A percentile compares a stretch with the other conserved stretches of the same genome.
Conservation (phyloP, 2,888 invertebrate species). For the Tetheella fluctuosa region DNA sequence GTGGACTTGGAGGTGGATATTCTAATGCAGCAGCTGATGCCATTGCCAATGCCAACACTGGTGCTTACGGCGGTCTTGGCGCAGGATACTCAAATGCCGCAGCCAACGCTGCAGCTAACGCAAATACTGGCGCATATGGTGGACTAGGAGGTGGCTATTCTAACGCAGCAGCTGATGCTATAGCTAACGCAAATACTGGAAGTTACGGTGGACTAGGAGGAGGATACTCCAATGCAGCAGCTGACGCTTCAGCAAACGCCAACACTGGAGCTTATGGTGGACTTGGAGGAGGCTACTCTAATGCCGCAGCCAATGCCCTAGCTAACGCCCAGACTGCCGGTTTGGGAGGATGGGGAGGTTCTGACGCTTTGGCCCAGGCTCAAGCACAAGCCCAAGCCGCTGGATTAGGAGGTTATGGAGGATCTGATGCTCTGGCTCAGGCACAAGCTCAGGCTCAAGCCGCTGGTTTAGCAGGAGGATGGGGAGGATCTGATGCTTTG, state of each 20-base stretch:
- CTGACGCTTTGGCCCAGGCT: slow-evolving; percentile 19
- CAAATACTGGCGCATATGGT: slow-evolving; percentile 8
- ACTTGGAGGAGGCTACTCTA: slow-evolving; percentile 21
- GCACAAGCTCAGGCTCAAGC: not conserved
- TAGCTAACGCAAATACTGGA: slow-evolving; percentile 18
- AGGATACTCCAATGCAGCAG: slow-evolving; percentile 19
- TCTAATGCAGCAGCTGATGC: slow-evolving; percentile 21
- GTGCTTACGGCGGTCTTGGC: slow-evolving; percentile 9
- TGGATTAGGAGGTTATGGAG: slow-evolving; percentile 18
- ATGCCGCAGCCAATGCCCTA: slow-evolving; percentile 16
- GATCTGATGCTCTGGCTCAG: slow-evolving; percentile 15
- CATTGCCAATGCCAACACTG: slow-evolving; percentile 11
- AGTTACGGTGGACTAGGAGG: slow-evolving; percentile 23
- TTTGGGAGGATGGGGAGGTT: slow-evolving; percentile 12
- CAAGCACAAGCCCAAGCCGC: slow-evolving; percentile 18
- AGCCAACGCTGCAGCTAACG: slow-evolving; percentile 25
- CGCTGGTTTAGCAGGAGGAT: slow-evolving; percentile 1
- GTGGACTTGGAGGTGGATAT: slow-evolving; percentile 22
- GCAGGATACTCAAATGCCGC: slow-evolving; percentile 4
- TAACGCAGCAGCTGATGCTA: slow-evolving; percentile 18
- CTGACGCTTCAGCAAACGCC: not conserved
- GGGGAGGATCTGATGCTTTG: not conserved
- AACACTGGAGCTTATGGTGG: slow-evolving; percentile 18
- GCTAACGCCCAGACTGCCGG: slow-evolving; percentile 16
- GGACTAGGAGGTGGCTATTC: too few relatives aligned